Percentiles rank a stretch among this genome's conserved stretches.
phyloP scores from a whole-genome alignment of 2,797 vertebrate species.

The Anableps anableps region DNA sequence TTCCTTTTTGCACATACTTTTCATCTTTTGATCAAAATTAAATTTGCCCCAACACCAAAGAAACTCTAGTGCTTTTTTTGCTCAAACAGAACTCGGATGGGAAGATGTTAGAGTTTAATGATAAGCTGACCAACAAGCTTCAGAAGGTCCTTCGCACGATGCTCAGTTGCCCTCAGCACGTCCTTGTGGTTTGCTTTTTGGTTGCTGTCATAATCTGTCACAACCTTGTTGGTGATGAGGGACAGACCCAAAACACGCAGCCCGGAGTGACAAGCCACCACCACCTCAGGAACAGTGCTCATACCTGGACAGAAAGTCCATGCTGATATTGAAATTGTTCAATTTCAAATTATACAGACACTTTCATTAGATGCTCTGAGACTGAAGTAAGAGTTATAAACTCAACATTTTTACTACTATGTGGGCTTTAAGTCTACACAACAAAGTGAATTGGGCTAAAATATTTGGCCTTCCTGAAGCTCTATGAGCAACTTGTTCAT shows the following conservation, averaged over 20 bases:
- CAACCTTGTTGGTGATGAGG: constrained; percentile 88
- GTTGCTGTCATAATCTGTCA: constrained; percentile 77
- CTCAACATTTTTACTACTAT: background rate
- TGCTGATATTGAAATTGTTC: background rate
- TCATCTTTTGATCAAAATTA: constrained; percentile 16
- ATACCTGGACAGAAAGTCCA: constrained; percentile 76
- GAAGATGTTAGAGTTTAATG: constrained; percentile 52
- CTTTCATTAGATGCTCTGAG: background rate
- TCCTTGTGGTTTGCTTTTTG: constrained; percentile 82
- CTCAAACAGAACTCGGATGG: background rate
- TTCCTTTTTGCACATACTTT: background rate
- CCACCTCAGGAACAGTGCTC: constrained; percentile 90
- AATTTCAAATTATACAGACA: background rate
- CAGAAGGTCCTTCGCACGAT: constrained; percentile 74
- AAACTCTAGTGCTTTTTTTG: background rate
- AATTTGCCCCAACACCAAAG: background rate
- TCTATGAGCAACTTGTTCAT: background rate
- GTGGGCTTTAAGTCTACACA: background rate
- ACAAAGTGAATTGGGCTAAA: background rate
- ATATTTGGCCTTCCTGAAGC: background rate
- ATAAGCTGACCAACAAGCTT: constrained; percentile 74
- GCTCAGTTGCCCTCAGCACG: constrained; percentile 77
- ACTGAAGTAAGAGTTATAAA: background rate
- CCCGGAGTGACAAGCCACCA: constrained; percentile 87
- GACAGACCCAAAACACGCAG: constrained; percentile 87